Evolutionary conservation across 2,888 invertebrate species (phyloP), one percentile per base, ranked within the genome.

Genomic region (Pollenia amentaria): DNA sequence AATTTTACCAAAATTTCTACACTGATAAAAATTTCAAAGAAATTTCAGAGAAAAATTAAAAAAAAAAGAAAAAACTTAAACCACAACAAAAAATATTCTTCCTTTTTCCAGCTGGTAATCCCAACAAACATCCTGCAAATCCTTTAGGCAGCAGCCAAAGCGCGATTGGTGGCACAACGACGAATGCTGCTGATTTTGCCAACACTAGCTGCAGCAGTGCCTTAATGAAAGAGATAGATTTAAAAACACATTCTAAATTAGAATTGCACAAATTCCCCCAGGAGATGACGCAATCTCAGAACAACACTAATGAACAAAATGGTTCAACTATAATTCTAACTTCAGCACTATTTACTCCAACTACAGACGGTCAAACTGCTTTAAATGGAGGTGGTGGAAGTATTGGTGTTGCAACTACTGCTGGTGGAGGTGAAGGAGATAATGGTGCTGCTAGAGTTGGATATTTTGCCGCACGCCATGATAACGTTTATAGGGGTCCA

Each of bases 271-370:
- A 90, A 88, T 87, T 90, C 89, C 89, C 91, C 40, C 90, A 89
- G 89, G 90, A 91, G 79, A 80, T 88, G 88, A 85, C 62, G 82
- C 78, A 88, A 76, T 84, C 88, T 78, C 72, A 85, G 65, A 85
- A 83, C 64, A 78, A 57, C 76, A 62, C 75, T 86, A 84, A 86
- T 83, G 81, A 89, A 89, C 89, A 91, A 88, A 90, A 90, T 88
- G 89, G 89, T 88, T 89, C 92, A 90, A 92, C 92, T 90, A 92
- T 91, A 90, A 90, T 91, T 90, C 89, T 91, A 91, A 90, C 90
- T 89, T 91, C 92, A 90, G 90, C 92, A 90, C 90, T 91, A 92
- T 91, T 92, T 90, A 91, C 90, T 90, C 77, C 89, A 90, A n/a
- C 18, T 73, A 79, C 81, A 73, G 78, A 75, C 75, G 88, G 84